phyloP scores from a whole-genome alignment of 2,888 invertebrate species.

The Lasioglossum lativentre region DNA sequence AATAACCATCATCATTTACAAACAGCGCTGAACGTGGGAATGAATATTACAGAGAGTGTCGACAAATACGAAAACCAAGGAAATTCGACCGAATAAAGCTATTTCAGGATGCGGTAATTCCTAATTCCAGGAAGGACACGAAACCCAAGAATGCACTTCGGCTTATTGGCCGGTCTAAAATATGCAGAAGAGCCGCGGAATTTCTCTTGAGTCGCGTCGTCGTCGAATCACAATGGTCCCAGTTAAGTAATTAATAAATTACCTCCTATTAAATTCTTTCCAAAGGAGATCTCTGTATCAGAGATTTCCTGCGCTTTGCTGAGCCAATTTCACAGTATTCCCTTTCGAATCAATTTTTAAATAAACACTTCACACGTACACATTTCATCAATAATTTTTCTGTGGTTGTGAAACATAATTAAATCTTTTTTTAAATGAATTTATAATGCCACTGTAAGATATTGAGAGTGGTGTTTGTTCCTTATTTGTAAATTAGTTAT shows the following conservation, averaged over 20 bases:
- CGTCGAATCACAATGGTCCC: neutral
- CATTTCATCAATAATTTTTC: neutral
- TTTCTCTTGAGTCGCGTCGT: neutral
- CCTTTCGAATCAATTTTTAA: neutral
- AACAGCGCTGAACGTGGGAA: neutral
- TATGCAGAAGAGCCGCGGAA: neutral
- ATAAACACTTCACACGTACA: neutral
- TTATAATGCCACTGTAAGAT: neutral
- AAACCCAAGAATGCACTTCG: constrained; percentile 34
- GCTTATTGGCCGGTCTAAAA: constrained; percentile 34
- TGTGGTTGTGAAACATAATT: too few species aligned
- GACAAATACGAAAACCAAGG: neutral
- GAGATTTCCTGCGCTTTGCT: neutral
- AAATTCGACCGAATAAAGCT: constrained; percentile 8
- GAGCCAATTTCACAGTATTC: neutral
- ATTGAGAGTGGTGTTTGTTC: too few species aligned
- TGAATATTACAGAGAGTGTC: neutral
- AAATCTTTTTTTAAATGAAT: neutral
- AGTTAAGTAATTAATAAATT: constrained; percentile 15
- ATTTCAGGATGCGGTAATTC: constrained; percentile 2
- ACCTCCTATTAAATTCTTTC: neutral
- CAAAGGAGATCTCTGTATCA: neutral
- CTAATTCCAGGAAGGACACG: constrained; percentile 24
- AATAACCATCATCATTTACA: neutral
- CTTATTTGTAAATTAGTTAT: neutral